Percentiles rank a stretch among this genome's conserved stretches.
phyloP scores from a whole-genome alignment of 2,888 invertebrate genomes.

The Catocala sponsa region DNA sequence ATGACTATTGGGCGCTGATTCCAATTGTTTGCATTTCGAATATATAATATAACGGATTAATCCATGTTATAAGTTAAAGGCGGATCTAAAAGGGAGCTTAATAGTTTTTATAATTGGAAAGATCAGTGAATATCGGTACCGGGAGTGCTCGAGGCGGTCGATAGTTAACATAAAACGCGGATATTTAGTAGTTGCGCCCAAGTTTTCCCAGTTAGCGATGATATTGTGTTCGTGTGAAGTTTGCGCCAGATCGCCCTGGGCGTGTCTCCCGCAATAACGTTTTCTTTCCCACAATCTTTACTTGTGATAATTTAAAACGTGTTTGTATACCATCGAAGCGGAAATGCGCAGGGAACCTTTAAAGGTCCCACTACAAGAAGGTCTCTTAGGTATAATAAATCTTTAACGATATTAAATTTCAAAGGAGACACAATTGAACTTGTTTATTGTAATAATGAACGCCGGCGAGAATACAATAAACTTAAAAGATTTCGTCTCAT shows the following conservation, averaged over 20 bases:
- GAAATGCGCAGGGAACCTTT: constrained; percentile 49
- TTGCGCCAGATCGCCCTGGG: constrained; percentile 52
- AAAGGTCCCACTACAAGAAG: constrained; percentile 29
- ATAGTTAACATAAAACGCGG: constrained; percentile 59
- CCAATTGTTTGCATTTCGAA: constrained; percentile 33
- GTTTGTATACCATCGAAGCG: constrained; percentile 61
- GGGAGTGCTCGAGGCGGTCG: constrained; percentile 31
- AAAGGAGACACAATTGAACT: constrained; percentile 4
- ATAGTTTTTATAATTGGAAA: constrained; percentile 53
- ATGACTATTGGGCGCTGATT: constrained; percentile 26
- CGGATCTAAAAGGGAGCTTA: constrained; percentile 23
- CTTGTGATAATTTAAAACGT: constrained; percentile 72
- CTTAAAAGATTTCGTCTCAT: no score
- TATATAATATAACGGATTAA: constrained; percentile 29
- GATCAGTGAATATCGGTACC: constrained; percentile 28
- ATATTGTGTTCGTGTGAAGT: constrained; percentile 61
- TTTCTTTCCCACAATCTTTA: constrained; percentile 70
- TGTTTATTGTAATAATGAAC: not conserved
- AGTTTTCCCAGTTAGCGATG: constrained; percentile 66
- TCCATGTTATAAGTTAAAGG: constrained; percentile 20
- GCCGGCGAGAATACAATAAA: no score
- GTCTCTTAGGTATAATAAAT: constrained; percentile 51
- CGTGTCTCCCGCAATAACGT: constrained; percentile 62
- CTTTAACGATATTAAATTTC: constrained; percentile 66
- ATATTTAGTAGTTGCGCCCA: constrained; percentile 66